A percentile compares a stretch with the other conserved stretches of the same genome.
Conservation (phyloP, 2,113 vertebrate species). For the Hemicordylus capensis region DNA sequence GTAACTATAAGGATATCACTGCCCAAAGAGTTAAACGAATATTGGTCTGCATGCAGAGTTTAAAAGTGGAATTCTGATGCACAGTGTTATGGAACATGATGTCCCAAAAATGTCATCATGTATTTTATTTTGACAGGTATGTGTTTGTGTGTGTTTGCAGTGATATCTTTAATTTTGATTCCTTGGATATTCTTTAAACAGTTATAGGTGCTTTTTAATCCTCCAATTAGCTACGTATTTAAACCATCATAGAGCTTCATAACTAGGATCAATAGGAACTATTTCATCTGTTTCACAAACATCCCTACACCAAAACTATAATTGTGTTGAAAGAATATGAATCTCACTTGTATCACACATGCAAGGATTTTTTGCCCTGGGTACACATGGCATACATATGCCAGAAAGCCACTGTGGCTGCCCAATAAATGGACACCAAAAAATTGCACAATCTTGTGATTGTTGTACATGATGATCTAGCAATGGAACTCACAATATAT, state of each 20-base stretch:
- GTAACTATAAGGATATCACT: neutral
- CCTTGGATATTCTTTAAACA: neutral
- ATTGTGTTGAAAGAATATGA: too few species aligned
- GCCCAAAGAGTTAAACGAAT: neutral
- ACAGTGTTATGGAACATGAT: neutral
- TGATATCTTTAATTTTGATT: neutral
- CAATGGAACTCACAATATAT: neutral
- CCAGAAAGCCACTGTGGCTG: neutral
- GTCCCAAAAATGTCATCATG: neutral
- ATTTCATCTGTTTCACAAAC: neutral
- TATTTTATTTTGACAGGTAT: neutral
- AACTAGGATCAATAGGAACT: neutral
- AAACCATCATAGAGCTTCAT: neutral
- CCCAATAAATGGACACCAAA: neutral
- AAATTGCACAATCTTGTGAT: too few species aligned
- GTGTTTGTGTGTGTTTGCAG: neutral
- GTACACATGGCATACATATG: neutral
- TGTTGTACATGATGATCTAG: neutral
- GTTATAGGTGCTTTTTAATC: neutral
- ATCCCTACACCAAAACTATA: neutral
- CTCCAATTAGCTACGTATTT: neutral
- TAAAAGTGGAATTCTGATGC: neutral
- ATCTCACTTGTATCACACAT: neutral
- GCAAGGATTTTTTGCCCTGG: neutral
- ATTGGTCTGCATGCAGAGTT: neutral